A percentile compares a stretch with the other conserved stretches of the same genome.
These are phyloP conservation scores for Ethmia dodecea DNA, from an alignment of 2,888 invertebrate genomes.

Conservation along the genomic window DNA sequence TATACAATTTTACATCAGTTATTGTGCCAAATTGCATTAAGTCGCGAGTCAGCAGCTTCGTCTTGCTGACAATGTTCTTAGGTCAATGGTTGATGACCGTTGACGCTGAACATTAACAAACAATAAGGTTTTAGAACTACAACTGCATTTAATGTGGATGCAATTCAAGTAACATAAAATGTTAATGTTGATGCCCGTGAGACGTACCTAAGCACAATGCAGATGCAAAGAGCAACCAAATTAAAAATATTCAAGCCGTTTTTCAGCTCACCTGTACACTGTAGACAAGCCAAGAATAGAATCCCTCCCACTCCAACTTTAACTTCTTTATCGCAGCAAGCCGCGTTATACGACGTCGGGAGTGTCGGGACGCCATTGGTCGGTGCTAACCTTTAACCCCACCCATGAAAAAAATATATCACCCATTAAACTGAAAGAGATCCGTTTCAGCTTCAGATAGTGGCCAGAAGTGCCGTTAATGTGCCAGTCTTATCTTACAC, in stretches of 20 bases:
- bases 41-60: too few species aligned
- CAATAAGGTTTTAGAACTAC: too few species aligned
- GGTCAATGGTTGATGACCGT: too few species aligned
- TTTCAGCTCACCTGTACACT: slow-evolving; percentile 29
- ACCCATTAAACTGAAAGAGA: slow-evolving; percentile 67
- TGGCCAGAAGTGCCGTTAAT: slow-evolving; percentile 41
- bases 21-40: too few species aligned
- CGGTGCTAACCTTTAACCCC: slow-evolving; percentile 68
- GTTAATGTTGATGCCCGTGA: too few species aligned
- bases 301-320: slow-evolving; percentile 48
- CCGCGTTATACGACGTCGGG: slow-evolving; percentile 26
- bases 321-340: slow-evolving; percentile 41
- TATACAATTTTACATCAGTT: too few species aligned
- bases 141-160: too few species aligned
- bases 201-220: too few species aligned
- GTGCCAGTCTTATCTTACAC: slow-evolving; percentile 51
- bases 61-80: too few species aligned
- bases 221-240: too few species aligned
- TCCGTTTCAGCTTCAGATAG: slow-evolving; percentile 60
- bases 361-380: slow-evolving; percentile 55
- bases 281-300: slow-evolving; percentile 56
- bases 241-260: slow-evolving; percentile 13
- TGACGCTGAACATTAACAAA: too few species aligned
- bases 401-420: slow-evolving; percentile 70
- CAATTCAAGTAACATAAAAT: too few species aligned